Base-by-base conservation (phyloP, 2,113 vertebrate genomes). In the Oceanodroma tethys region DNA sequence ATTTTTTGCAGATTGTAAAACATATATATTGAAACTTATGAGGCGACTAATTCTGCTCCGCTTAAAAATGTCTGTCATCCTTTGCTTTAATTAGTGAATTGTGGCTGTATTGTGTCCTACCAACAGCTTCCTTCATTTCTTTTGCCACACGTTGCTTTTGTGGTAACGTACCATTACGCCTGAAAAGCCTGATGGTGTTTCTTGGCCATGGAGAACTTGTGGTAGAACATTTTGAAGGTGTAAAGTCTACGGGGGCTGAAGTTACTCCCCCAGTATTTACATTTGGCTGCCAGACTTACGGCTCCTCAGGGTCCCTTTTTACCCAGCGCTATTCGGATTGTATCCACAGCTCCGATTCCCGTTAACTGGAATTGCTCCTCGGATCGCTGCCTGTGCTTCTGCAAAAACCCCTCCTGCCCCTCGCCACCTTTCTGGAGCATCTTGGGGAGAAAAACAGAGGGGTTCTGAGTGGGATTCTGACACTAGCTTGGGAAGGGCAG, bases 1-100 rank as follows among this genome's bases (percentile, higher is more conserved):
- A 27, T 91, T 96, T 94, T 94, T 70, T 90, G 48, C 86, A 75
- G 91, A 9, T 29, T 92, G 76, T 94, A 87, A 96, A 95, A 29
- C 1, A 0, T 12, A 7, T 30, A 4, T 13, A 5, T 38, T 2
- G 25, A 34, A 85, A 58, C 32, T 34, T 56, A 48, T 1, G 91
- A 87, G 84, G 73, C 53, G 83, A 6, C 43, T 76, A 40, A 72
- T 79, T 45, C 68, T 66, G 56, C 73, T 58, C 13, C 30, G 2
- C 66, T 75, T 81, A 30, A 74, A 63, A 81, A 22, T 1, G 34
- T 26, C 87, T 34, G 0, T 84, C 62, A 30, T 23, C 68, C 65
- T 79, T 29, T 15, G 68, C 56, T 88, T 88, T 89, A 88, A 92
- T 89, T 65, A 68, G 60, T 19, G 65, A 22, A 2, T 83, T 21